phyloP scores from a whole-genome alignment of 2,888 invertebrate genomes.

The Athalia rosae region DNA sequence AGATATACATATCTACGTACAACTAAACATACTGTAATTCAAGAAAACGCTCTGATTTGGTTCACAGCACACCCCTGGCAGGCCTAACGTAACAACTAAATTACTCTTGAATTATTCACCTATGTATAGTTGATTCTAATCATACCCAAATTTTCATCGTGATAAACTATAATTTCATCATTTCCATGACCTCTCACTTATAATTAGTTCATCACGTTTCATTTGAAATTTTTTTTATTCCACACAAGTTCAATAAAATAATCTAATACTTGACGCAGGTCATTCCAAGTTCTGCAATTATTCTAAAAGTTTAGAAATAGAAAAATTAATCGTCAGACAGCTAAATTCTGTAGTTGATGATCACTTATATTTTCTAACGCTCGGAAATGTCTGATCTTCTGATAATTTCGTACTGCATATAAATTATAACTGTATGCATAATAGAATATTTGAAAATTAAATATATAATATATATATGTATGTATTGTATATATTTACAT shows the following conservation, averaged over 20 bases:
- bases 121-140: not conserved
- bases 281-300: not conserved
- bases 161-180: not conserved
- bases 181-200: not conserved
- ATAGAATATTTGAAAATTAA: not conserved
- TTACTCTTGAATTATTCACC: not conserved
- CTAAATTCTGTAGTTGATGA: not conserved
- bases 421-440: not conserved
- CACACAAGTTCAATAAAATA: not conserved
- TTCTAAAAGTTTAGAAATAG: not conserved
- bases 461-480: slow-evolving; percentile 3
- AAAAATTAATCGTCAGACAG: not conserved
- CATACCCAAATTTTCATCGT: not conserved
- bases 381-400: not conserved
- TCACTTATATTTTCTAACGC: slow-evolving; percentile 1
- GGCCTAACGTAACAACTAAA: not conserved
- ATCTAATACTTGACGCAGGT: not conserved
- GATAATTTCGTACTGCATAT: not conserved
- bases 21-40: not conserved
- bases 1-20: slow-evolving; percentile 2
- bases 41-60: slow-evolving; percentile 19
- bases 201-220: not conserved
- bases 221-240: not conserved
- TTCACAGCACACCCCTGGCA: slow-evolving; percentile 30
- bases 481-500: not conserved